A percentile compares a stretch with the other conserved stretches of the same genome.
Evolutionary conservation across 2,888 invertebrate genomes (phyloP).

Genomic region (Seira ritae): DNA sequence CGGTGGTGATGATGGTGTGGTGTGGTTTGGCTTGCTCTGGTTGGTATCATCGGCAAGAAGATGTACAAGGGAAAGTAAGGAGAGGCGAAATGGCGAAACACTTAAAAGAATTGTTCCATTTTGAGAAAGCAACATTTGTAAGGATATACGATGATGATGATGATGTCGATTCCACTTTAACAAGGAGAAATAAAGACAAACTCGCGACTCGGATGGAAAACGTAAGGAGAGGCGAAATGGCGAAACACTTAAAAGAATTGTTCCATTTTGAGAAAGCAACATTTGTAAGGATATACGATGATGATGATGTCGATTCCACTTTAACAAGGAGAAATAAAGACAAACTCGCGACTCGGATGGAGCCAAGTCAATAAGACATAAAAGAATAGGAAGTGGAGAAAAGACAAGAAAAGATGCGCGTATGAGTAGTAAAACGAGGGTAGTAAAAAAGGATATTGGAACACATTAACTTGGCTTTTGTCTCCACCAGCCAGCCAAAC

Average conservation of each 20-base stretch:
- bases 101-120: conserved; percentile 42
- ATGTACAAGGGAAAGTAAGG: too few species aligned
- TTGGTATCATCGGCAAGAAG: too few species aligned
- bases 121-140: neutral
- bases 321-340: conserved; percentile 34
- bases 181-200: conserved; percentile 32
- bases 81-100: conserved; percentile 8
- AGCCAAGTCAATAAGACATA: conserved; percentile 49
- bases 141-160: conserved; percentile 26
- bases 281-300: neutral
- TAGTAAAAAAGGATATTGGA: conserved; percentile 61
- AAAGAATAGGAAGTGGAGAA: conserved; percentile 49
- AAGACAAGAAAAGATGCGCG: conserved; percentile 27
- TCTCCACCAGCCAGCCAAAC: conserved; percentile 29
- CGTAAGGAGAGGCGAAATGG: neutral
- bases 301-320: conserved; percentile 35
- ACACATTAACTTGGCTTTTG: conserved; percentile 62
- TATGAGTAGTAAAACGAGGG: conserved; percentile 54
- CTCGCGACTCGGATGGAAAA: conserved; percentile 13
- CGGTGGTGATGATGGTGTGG: too few species aligned
- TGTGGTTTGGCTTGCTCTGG: too few species aligned
- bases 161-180: conserved; percentile 31
- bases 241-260: conserved; percentile 41
- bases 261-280: conserved; percentile 14
- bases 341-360: conserved; percentile 20